phyloP scores from a whole-genome alignment of 35 echinoderm and acorn worm species.

The Patiria miniata region DNA sequence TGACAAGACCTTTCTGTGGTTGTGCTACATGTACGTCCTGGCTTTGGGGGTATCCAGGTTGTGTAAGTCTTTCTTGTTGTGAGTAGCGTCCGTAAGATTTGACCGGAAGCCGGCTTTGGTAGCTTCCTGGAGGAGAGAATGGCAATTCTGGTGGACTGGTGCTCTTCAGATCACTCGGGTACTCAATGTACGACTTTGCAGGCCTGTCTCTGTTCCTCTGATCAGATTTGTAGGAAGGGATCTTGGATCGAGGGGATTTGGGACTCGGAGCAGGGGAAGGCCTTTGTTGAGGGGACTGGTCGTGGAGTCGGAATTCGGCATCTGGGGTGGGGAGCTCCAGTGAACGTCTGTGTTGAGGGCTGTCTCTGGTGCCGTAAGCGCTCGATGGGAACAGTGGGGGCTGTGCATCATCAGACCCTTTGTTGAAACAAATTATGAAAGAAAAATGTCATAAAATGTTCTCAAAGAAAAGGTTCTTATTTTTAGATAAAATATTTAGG shows the following conservation, averaged over 20 bases:
- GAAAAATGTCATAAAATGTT: neutral
- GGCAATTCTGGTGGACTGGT: neutral
- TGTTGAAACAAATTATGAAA: neutral
- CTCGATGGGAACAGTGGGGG: slow-evolving; percentile 70
- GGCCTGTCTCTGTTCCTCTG: slow-evolving; percentile 16
- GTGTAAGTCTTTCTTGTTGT: neutral
- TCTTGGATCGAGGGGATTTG: neutral
- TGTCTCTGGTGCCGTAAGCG: slow-evolving; percentile 69
- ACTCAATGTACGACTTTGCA: slow-evolving; percentile 39
- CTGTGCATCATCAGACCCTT: slow-evolving; percentile 95
- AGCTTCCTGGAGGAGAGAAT: neutral
- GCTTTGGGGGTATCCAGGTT: neutral
- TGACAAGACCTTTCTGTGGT: neutral
- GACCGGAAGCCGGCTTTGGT: neutral
- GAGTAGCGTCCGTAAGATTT: neutral
- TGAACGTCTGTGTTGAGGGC: slow-evolving; percentile 7
- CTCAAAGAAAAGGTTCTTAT: no score
- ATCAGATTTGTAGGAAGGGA: neutral
- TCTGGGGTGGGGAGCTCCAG: slow-evolving; percentile 24
- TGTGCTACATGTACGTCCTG: neutral
- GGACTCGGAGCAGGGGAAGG: slow-evolving; percentile 11
- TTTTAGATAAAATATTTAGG: no score
- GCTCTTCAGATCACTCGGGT: slow-evolving; percentile 54
- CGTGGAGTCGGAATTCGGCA: slow-evolving; percentile 59
- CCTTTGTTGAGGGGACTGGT: neutral